A percentile compares a stretch with the other conserved stretches of the same genome.
Conservation (phyloP, 2,797 vertebrate genomes). For the Vespertilio murinus region DNA sequence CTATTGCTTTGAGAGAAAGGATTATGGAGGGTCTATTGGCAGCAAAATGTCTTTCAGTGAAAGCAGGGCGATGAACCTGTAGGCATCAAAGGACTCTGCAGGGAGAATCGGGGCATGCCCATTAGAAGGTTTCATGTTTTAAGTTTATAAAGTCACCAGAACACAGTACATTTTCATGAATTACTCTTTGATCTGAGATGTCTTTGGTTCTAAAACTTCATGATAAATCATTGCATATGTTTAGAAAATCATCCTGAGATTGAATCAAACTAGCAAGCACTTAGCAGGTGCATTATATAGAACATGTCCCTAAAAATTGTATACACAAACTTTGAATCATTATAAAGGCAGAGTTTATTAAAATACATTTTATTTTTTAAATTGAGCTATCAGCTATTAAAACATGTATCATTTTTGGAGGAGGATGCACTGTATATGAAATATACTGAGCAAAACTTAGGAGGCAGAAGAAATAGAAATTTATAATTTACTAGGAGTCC, state of each 20-base stretch:
- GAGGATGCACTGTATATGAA: background rate
- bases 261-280: background rate
- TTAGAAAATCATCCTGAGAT: background rate
- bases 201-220: background rate
- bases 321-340: too few species aligned
- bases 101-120: background rate
- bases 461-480: background rate
- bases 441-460: background rate
- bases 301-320: background rate
- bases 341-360: too few species aligned
- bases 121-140: background rate
- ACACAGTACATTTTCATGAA: background rate
- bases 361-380: too few species aligned
- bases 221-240: background rate
- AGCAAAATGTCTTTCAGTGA: background rate
- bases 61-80: background rate
- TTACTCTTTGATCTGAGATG: background rate
- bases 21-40: background rate
- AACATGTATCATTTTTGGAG: too few species aligned
- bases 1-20: constrained; percentile 35
- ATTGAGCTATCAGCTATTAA: too few species aligned
- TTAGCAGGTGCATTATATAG: background rate
- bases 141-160: background rate
- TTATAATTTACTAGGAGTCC: background rate
- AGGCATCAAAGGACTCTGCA: background rate